Base-by-base conservation (phyloP, 2,797 vertebrate genomes). In the Xerus rutilus region DNA sequence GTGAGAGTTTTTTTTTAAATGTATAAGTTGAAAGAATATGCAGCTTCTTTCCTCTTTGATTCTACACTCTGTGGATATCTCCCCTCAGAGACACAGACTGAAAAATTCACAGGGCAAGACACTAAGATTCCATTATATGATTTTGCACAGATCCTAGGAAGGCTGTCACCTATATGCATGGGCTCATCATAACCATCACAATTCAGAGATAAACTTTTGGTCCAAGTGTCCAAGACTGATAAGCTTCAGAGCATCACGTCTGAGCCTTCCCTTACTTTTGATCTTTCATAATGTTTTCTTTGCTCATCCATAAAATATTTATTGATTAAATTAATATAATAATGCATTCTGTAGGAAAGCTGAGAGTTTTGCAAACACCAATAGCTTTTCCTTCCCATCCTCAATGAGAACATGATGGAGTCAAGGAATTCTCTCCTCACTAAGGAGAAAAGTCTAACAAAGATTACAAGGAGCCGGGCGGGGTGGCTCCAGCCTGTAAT, bases 291-390 rank as follows among this genome's bases (percentile, higher is more conserved):
- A 7, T 77, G 15, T n/a, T 95, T 73, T 72, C 7, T 78, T 12
- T 79, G 54, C 70, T 89, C 77, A 86, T 62, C 94, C 64, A 64
- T 77, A 6, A 93, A 92, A 30, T 88, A 90, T 30, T 88, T 96
- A 81, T 32, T 88, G 15, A 94, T 70, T 89, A 85, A 73, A 92
- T 92, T 62, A 74, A 72, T 64, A 93, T 91, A 70, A 28, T 5
- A 64, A 64, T 21, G 15, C 32, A 57, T 89, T 93, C 74, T 84
- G 6, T 35, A 49, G 6, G 30, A 85, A 5, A 88, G 8, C 39
- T 74, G 32, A 89, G 32, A 89, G 13, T 28, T 86, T 91, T 93
- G 52, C 35, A 94, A 89, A 92, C 5, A 88, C 9, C 10, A 45
- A 47, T 52, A 70, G 20, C 5, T 91, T 94, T 73, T 65, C 28